These are phyloP conservation scores for Stigmatopora argus DNA, from an alignment of 2,113 vertebrate species.

Conservation along the genomic window DNA sequence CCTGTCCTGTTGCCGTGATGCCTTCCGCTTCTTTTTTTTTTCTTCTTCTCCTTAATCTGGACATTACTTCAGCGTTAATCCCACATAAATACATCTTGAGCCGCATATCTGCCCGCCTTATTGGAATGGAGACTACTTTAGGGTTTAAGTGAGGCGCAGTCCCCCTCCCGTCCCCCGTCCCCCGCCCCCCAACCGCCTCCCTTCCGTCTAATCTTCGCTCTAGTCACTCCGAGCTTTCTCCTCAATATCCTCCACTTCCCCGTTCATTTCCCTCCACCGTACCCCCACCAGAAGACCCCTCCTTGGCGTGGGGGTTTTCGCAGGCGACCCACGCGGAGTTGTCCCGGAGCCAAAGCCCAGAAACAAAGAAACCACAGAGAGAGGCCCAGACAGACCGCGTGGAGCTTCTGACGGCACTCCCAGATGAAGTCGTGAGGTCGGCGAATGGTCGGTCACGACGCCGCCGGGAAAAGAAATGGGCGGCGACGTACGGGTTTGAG, in stretches of 20 bases:
- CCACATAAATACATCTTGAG: conserved; percentile 24
- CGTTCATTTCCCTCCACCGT: conserved; percentile 29
- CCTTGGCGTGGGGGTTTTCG: conserved; percentile 50
- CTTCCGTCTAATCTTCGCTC: conserved; percentile 22
- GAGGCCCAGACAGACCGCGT: conserved; percentile 64
- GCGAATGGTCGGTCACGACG: conserved; percentile 63
- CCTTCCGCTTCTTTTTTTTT: conserved; percentile 40
- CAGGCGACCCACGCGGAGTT: conserved; percentile 63
- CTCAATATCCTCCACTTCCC: conserved; percentile 42
- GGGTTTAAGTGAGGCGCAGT: conserved; percentile 40
- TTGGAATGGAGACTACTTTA: conserved; percentile 22
- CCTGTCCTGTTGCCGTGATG: conserved; percentile 59
- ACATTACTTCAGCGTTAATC: conserved; percentile 61
- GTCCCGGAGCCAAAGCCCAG: conserved; percentile 62
- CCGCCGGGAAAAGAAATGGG: neutral
- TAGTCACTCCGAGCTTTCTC: conserved; percentile 20
- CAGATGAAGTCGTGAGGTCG: conserved; percentile 71
- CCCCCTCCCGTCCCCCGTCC: neutral
- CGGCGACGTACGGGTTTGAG: neutral
- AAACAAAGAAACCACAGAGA: conserved; percentile 72
- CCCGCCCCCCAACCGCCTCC: neutral
- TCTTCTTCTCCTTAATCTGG: conserved; percentile 50
- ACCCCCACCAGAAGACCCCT: conserved; percentile 18
- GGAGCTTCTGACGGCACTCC: conserved; percentile 56
- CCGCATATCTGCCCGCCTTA: conserved; percentile 29